Percentiles rank a stretch among this genome's conserved stretches.
phyloP scores from a whole-genome alignment of 1,140 invertebrate species.

The Micrasema longulum region DNA sequence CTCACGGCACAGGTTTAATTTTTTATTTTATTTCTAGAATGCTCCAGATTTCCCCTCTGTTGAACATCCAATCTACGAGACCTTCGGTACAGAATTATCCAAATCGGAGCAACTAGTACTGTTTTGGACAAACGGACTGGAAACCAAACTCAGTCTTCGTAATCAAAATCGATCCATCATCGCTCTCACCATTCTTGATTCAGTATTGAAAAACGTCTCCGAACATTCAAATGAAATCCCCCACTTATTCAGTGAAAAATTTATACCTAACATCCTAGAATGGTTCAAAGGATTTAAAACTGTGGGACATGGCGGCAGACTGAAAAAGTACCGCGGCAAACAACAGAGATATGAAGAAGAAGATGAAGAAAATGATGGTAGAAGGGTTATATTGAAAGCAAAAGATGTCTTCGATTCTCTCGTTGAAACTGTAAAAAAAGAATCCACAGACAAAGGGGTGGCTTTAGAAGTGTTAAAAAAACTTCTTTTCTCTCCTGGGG shows the following conservation, averaged over 20 bases:
- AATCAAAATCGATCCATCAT: conserved; percentile 72
- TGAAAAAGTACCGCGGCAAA: conserved; percentile 56
- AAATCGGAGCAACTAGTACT: conserved; percentile 63
- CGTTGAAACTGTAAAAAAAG: conserved; percentile 64
- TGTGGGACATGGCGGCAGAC: conserved; percentile 58
- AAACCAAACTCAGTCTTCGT: conserved; percentile 69
- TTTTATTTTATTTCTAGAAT: conserved; percentile 66
- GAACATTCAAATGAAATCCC: conserved; percentile 66
- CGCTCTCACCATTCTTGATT: conserved; percentile 66
- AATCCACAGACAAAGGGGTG: conserved; percentile 65
- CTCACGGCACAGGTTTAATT: too few species aligned
- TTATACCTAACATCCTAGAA: conserved; percentile 69
- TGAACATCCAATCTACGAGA: conserved; percentile 72
- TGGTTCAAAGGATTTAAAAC: conserved; percentile 68
- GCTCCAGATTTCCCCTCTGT: conserved; percentile 69
- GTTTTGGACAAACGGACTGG: conserved; percentile 70
- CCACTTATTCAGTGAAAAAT: conserved; percentile 67
- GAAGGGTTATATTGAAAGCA: conserved; percentile 68
- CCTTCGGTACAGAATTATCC: conserved; percentile 67
- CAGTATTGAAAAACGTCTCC: conserved; percentile 66
- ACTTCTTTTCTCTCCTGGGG: conserved; percentile 74
- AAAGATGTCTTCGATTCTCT: conserved; percentile 70
- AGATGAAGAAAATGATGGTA: conserved; percentile 63
- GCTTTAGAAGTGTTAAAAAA: conserved; percentile 72
- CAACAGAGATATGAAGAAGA: conserved; percentile 28